Evolutionary conservation across 2,888 invertebrate species (phyloP).

Genomic region (Lobophora halterata): DNA sequence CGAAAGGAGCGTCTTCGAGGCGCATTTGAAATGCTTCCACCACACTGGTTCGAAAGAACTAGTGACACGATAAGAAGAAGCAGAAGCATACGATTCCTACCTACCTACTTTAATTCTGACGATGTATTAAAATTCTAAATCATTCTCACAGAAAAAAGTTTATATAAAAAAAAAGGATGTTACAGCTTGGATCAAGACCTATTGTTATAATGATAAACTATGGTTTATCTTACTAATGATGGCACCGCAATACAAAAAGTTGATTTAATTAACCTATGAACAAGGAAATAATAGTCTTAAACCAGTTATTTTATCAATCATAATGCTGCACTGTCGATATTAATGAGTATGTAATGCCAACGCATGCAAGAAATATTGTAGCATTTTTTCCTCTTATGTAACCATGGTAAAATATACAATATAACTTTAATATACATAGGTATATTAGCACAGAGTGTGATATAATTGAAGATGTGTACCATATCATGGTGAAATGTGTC

Average conservation of each 20-base stretch:
- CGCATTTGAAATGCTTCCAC: too few species aligned
- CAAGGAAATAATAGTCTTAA: constrained; percentile 24
- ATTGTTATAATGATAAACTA: constrained; percentile 4
- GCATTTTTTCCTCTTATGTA: constrained; percentile 24
- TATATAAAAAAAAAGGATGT: not conserved
- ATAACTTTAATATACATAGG: constrained; percentile 5
- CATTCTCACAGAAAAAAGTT: too few species aligned
- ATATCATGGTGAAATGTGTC: too few species aligned
- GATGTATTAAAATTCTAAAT: too few species aligned
- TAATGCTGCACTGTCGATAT: constrained; percentile 13
- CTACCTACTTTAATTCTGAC: too few species aligned
- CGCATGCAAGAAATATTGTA: constrained; percentile 13
- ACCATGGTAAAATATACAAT: constrained; percentile 1
- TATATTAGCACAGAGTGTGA: constrained; percentile 31
- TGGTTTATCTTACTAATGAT: constrained; percentile 10
- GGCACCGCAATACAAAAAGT: constrained; percentile 7
- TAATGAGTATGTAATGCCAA: constrained; percentile 20
- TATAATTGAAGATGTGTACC: too few species aligned
- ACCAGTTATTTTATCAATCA: constrained; percentile 20
- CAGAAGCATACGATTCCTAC: too few species aligned
- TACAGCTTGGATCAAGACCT: constrained; percentile 2
- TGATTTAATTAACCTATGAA: constrained; percentile 23
- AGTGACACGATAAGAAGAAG: too few species aligned
- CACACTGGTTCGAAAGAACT: too few species aligned
- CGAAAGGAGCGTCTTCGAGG: too few species aligned